phyloP scores from a whole-genome alignment of 35 echinoderm and acorn worm species.

The Lytechinus variegatus region DNA sequence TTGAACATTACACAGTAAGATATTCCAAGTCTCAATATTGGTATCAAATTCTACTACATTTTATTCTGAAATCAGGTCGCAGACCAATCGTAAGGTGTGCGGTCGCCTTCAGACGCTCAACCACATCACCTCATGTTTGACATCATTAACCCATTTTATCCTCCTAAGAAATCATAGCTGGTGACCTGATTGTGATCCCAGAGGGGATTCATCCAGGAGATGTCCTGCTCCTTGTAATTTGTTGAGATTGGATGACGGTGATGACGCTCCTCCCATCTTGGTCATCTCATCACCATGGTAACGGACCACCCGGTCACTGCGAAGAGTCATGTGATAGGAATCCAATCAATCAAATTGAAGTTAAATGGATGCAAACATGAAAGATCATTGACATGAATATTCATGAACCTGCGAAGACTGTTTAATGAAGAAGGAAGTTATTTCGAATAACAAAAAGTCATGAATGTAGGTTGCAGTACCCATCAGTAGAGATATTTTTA shows the following conservation, averaged over 20 bases:
- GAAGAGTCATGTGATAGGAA: not conserved
- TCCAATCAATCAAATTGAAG: slow-evolving; percentile 11
- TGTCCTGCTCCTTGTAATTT: slow-evolving; percentile 10
- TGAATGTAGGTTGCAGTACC: no score
- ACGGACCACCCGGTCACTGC: not conserved
- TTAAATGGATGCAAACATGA: not conserved
- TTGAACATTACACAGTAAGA: no score
- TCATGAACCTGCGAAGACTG: not conserved
- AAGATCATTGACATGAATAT: slow-evolving; percentile 30
- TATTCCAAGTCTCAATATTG: no score
- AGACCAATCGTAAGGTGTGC: no score
- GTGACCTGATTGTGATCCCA: not conserved
- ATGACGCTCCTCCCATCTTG: not conserved
- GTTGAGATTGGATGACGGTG: not conserved
- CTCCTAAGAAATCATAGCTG: not conserved
- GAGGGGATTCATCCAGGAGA: not conserved
- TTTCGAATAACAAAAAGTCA: no score
- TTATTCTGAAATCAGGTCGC: no score
- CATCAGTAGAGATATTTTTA: no score
- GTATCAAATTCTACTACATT: no score
- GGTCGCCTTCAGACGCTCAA: not conserved
- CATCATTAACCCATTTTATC: not conserved
- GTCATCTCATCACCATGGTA: not conserved
- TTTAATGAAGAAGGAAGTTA: no score
- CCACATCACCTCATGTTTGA: not conserved